Base-by-base conservation (phyloP, 2,113 vertebrate species). In the Gallinago media region DNA sequence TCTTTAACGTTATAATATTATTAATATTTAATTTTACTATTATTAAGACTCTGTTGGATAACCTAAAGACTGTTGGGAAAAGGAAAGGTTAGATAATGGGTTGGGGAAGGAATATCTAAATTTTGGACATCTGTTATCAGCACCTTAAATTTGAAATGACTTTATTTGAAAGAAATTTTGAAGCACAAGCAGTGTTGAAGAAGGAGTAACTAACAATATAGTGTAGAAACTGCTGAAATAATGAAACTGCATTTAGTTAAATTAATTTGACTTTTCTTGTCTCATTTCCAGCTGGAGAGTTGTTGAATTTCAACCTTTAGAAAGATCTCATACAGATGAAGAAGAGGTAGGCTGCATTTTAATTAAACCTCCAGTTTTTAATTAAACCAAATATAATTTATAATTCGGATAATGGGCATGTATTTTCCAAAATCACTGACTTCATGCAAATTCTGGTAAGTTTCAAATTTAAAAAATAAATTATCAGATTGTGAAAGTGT, bases 271-370 rank as follows among this genome's bases (percentile, higher is more conserved):
- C 50, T 89, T 92, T 87, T n/a, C 22, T 83, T 92, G 40, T 97
- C 38, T 91, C 84, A 34, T 80, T 86, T 91, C 93, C 97, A 99
- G 99, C 89, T 99, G 99, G 99, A 98, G 98, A 90, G 94, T 98
- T 92, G 92, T 98, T 90, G 96, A 98, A 87, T 84, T 97, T 73
- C 97, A 98, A 10, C 96, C 98, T 94, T 78, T 98, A 92, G 90
- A 96, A 75, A 87, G 96, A 70, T 85, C 56, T 63, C 88, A 96
- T 50, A 55, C 92, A 84, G 96, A 97, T 75, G 96, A 97, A 89
- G 97, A 98, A 79, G 97, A 98, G 98, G 98, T 99, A 98, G 91
- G 98, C 25, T 79, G n/a, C 63, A 29, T 94, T 97, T 95, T 88
- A 85, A 80, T 90, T 92, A 85, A 96, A 25, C 46, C 23, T 26